Evolutionary conservation across 2,797 vertebrate genomes (phyloP).

Genomic region (Orientallactaga sibirica): DNA sequence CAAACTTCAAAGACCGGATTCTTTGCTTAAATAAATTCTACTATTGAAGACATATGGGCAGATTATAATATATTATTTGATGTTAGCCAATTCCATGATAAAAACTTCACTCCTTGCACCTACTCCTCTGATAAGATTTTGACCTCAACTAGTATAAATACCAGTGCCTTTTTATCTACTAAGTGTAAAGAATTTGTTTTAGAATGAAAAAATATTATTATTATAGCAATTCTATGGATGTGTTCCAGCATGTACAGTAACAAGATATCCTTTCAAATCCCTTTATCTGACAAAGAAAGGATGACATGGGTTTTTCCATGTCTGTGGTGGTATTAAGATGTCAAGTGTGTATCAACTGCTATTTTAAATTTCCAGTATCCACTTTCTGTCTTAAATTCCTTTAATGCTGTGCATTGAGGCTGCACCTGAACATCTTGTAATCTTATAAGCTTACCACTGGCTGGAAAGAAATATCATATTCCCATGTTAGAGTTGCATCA

Average conservation of each 20-base stretch:
- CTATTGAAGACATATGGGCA: conserved; percentile 50
- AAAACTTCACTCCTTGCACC: conserved; percentile 52
- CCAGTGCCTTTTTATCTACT: conserved; percentile 46
- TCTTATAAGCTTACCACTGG: conserved; percentile 62
- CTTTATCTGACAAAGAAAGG: conserved; percentile 60
- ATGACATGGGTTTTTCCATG: conserved; percentile 72
- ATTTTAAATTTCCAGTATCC: conserved; percentile 71
- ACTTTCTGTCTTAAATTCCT: conserved; percentile 69
- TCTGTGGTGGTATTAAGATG: conserved; percentile 70
- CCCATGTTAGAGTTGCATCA: conserved; percentile 58
- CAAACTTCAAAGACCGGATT: not conserved
- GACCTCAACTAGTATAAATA: conserved; percentile 43
- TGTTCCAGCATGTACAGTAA: conserved; percentile 47
- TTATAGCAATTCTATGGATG: conserved; percentile 32
- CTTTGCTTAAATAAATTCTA: conserved; percentile 51
- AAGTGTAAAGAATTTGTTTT: conserved; percentile 48
- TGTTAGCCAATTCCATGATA: conserved; percentile 35
- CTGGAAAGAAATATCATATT: conserved; percentile 50
- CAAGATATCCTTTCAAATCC: conserved; percentile 68
- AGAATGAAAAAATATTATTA: conserved; percentile 37
- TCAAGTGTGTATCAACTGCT: conserved; percentile 65
- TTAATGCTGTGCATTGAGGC: conserved; percentile 55
- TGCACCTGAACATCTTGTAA: conserved; percentile 61
- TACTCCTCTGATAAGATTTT: conserved; percentile 24
- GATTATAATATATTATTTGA: conserved; percentile 55